These are phyloP conservation scores for Zaprionus lachaisei DNA, from an alignment of 1,140 invertebrate genomes.

Conservation along the genomic window DNA sequence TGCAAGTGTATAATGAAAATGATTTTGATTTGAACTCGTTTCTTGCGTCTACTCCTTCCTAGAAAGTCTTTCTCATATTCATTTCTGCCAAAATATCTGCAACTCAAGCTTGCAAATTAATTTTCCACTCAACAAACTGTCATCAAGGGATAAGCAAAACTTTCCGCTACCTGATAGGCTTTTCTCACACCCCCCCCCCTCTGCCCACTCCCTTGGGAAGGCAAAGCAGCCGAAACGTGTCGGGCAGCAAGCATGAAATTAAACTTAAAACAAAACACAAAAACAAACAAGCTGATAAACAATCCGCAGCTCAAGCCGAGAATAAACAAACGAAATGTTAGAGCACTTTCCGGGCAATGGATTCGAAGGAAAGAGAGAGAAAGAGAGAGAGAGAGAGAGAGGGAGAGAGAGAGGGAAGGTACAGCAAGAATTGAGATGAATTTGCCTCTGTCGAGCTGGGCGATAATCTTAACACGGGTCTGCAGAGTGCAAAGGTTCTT, in stretches of 20 bases:
- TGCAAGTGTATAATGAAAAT: not conserved
- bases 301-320: conserved; percentile 25
- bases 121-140: conserved; percentile 53
- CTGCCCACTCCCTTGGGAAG: not conserved
- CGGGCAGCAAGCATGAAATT: conserved; percentile 61
- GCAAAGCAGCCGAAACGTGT: conserved; percentile 29
- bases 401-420: not conserved
- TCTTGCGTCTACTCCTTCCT: too few relatives aligned
- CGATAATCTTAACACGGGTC: conserved; percentile 27
- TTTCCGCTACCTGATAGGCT: conserved; percentile 28
- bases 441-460: conserved; percentile 15
- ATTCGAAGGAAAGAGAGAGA: conserved; percentile 2
- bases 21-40: not conserved
- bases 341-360: conserved; percentile 29
- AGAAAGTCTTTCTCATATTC: too few relatives aligned
- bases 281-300: conserved; percentile 49
- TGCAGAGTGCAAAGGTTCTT: not conserved
- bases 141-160: conserved; percentile 54
- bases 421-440: not conserved
- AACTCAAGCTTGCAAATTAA: conserved; percentile 44
- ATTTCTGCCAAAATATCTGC: not conserved
- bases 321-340: conserved; percentile 45
- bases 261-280: conserved; percentile 53
- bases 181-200: not conserved
- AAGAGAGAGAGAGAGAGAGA: not conserved